Evolutionary conservation across 1,140 invertebrate genomes (phyloP), one percentile per base, ranked within the genome.

Genomic region (Tetraneura akinire): DNA sequence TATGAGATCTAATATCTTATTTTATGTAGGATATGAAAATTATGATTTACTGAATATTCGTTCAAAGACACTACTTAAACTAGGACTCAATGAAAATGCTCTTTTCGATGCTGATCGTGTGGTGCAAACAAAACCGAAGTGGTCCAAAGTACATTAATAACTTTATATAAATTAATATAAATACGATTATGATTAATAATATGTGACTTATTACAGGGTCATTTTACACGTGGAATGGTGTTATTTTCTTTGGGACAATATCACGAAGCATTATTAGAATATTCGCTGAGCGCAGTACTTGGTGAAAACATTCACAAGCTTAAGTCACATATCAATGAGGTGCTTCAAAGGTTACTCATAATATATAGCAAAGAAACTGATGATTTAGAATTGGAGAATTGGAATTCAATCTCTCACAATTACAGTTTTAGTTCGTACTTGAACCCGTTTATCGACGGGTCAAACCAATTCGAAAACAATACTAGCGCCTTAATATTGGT

Each of bases 31-130:
- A 81, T 89, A 90, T 10, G 88, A 88, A 73, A 91, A 92, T 85
- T 91, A 92, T 83, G 86, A 92, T 80, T 87, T 91, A 80, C 87
- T 91, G 55, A 90, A 90, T 81, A 90, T 92, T 84, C 88, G 92
- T 82, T 90, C 91, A 18, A 89, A 91, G 84, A 90, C 90, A 51
- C 87, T 90, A 74, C 87, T 89, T 49, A 87, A 89, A 80, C 85
- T 92, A 66, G 90, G 89, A 78, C 87, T 89, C 83, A 89, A 87
- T 80, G 88, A 90, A 83, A 91, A 91, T 81, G 91, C 92, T 57
- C 86, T 94, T 53, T 86, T 87, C 32, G 92, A 93, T 85, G 91
- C 92, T 81, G 90, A 92, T 83, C 87, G 87, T 81, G 90, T 91
- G 14, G 87, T 92, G 60, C 87, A 88, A 82, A 84, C 91, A 49